These are phyloP conservation scores for Darevskia mixta DNA, from an alignment of 2,797 vertebrate genomes.

Conservation along the genomic window DNA sequence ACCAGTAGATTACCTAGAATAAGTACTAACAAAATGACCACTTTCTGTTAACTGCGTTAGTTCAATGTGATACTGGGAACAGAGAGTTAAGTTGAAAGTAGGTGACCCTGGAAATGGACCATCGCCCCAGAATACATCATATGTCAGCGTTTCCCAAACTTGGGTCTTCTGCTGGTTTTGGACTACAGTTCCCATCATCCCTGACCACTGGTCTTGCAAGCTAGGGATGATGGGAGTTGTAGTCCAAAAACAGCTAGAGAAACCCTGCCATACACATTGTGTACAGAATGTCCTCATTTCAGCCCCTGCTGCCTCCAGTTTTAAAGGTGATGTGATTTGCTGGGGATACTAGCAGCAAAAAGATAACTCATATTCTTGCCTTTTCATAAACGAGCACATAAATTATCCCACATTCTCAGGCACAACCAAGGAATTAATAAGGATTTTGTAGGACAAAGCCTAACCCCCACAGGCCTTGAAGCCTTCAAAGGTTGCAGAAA, in stretches of 20 bases:
- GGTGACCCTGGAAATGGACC: background rate
- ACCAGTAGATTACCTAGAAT: background rate
- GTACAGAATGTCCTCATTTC: background rate
- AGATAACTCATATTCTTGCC: background rate
- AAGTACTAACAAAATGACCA: background rate
- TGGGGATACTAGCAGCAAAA: too few species aligned
- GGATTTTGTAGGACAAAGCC: background rate
- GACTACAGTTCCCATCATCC: too few species aligned
- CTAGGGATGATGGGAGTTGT: too few species aligned
- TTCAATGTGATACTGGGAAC: background rate
- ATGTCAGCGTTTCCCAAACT: too few species aligned
- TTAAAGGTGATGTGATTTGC: background rate
- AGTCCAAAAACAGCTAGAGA: too few species aligned
- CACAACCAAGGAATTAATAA: background rate
- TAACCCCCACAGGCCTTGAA: background rate
- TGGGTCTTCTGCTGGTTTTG: too few species aligned
- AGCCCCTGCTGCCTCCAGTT: background rate
- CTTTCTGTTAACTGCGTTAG: too few species aligned
- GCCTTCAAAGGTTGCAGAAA: conserved; percentile 1
- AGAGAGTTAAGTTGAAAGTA: too few species aligned
- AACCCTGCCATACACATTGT: background rate
- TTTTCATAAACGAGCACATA: background rate
- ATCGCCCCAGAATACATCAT: too few species aligned
- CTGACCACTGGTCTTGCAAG: too few species aligned
- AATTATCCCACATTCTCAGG: background rate